These are phyloP conservation scores for Climacteris rufus DNA, from an alignment of 2,113 vertebrate species.

Conservation along the genomic window DNA sequence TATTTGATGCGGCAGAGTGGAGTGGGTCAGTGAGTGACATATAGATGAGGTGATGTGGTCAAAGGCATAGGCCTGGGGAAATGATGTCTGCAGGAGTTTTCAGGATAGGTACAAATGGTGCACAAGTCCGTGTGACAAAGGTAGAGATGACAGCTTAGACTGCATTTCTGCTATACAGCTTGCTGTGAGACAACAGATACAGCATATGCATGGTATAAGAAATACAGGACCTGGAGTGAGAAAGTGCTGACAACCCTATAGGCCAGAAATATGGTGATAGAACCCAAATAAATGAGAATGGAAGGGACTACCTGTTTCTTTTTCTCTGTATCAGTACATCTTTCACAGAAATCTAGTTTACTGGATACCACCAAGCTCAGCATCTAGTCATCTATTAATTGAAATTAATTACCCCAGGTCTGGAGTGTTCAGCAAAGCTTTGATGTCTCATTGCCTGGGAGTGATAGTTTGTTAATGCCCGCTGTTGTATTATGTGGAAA, in stretches of 20 bases:
- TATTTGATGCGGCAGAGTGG: background rate
- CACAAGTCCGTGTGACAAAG: rapidly evolving
- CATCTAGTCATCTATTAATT: background rate
- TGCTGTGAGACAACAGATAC: background rate
- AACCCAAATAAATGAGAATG: background rate
- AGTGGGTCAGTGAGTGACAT: background rate
- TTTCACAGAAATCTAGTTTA: background rate
- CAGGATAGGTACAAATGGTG: background rate
- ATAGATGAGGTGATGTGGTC: background rate
- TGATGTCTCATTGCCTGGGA: background rate
- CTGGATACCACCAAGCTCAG: background rate
- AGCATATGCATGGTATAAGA: background rate
- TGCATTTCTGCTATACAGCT: background rate
- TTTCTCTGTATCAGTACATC: background rate
- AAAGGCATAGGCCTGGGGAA: background rate
- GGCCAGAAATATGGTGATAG: background rate
- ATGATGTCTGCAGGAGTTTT: background rate
- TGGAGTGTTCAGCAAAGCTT: background rate
- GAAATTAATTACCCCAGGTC: background rate
- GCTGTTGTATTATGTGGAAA: background rate
- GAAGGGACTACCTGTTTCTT: background rate
- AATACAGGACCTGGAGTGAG: background rate
- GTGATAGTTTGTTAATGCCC: background rate
- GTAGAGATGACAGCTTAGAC: background rate
- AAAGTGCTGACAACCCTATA: background rate